Evolutionary conservation across 2,888 invertebrate genomes (phyloP).

Genomic region (Busseola fusca): DNA sequence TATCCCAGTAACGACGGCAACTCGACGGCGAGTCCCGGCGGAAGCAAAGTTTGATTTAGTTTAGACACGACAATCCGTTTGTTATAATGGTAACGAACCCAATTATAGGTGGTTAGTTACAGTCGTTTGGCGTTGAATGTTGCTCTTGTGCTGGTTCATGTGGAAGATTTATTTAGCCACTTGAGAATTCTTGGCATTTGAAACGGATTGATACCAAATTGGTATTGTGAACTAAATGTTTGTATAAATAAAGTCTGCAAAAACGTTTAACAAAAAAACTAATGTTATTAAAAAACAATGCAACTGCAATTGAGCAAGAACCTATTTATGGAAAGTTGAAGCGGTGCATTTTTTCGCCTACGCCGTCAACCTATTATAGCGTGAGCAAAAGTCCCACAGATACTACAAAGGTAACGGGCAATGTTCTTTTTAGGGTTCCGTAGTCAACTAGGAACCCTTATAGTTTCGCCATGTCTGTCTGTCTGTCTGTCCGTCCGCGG

Average conservation of each 20-base stretch:
- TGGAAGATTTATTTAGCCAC: constrained; percentile 60
- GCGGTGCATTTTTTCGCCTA: constrained; percentile 34
- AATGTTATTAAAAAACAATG: constrained; percentile 24
- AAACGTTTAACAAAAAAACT: constrained; percentile 5
- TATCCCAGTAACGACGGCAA: constrained; percentile 72
- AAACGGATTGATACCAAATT: neutral
- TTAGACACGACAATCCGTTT: constrained; percentile 83
- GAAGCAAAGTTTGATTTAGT: constrained; percentile 87
- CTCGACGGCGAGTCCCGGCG: constrained; percentile 75
- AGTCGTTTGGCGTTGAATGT: constrained; percentile 53
- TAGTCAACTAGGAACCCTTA: too few relatives aligned
- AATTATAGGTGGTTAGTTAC: constrained; percentile 71
- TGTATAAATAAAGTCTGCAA: constrained; percentile 2
- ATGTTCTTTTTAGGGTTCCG: constrained; percentile 48
- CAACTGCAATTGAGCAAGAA: constrained; percentile 15
- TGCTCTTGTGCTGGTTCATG: constrained; percentile 57
- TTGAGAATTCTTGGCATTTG: constrained; percentile 44
- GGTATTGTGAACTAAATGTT: neutral
- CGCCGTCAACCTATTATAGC: constrained; percentile 24
- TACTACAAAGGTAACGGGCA: constrained; percentile 34
- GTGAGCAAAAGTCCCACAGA: constrained; percentile 40
- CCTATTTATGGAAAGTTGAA: constrained; percentile 37
- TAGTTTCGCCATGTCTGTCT: too few relatives aligned
- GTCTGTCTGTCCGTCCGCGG: too few relatives aligned
- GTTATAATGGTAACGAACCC: constrained; percentile 78